Conservation (phyloP, 1,140 invertebrate genomes). For the Zaprionus ornatus region DNA sequence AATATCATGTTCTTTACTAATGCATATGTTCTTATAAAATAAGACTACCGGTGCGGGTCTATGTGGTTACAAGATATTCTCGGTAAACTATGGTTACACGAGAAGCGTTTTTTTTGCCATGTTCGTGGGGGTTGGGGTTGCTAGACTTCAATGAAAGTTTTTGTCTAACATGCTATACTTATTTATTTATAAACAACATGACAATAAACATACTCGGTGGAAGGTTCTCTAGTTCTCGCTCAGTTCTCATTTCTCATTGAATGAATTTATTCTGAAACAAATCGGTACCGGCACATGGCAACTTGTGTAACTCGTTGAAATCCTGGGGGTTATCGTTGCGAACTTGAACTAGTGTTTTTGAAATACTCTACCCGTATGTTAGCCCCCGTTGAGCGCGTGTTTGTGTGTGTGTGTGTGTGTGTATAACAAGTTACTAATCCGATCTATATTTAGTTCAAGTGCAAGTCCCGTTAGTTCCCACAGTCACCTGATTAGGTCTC, state of each 20-base stretch:
- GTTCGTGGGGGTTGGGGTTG: neutral
- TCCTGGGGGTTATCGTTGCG: slow-evolving; percentile 33
- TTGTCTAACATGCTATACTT: neutral
- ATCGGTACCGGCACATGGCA: slow-evolving; percentile 13
- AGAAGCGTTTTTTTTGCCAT: neutral
- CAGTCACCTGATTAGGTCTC: slow-evolving; percentile 19
- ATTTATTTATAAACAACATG: neutral
- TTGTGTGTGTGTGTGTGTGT: neutral
- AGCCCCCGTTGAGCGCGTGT: neutral
- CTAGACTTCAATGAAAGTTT: neutral
- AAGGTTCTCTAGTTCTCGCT: neutral
- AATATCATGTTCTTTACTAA: neutral
- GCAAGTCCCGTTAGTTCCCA: slow-evolving; percentile 16
- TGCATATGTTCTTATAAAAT: neutral
- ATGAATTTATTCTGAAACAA: neutral
- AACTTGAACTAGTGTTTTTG: slow-evolving; percentile 36
- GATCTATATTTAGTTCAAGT: slow-evolving; percentile 36
- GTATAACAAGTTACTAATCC: neutral
- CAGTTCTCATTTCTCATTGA: no score
- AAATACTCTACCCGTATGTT: neutral
- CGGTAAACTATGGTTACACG: neutral
- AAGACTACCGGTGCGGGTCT: neutral
- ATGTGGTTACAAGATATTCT: neutral
- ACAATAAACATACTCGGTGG: neutral
- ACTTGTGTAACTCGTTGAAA: slow-evolving; percentile 8